phyloP scores from a whole-genome alignment of 1,140 invertebrate species.

The Delia radicum region DNA sequence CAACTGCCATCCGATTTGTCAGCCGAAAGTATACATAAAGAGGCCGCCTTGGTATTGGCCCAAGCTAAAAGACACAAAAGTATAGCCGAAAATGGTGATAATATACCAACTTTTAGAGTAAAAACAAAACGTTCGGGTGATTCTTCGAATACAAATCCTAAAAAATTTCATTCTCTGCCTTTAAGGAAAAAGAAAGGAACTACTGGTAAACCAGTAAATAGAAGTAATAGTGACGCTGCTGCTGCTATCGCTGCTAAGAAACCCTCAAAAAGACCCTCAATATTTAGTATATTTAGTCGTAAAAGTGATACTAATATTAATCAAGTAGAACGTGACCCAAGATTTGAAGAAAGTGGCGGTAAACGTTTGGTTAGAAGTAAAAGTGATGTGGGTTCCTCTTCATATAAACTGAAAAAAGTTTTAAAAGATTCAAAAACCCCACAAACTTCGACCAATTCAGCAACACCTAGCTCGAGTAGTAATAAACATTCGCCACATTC shows the following conservation, averaged over 20 bases:
- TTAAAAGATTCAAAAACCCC: slow-evolving; percentile 23
- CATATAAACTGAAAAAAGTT: slow-evolving; percentile 27
- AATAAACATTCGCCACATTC: slow-evolving; percentile 34
- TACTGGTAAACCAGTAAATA: slow-evolving; percentile 37
- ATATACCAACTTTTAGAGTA: slow-evolving; percentile 44
- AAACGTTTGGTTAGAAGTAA: slow-evolving; percentile 60
- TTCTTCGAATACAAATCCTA: slow-evolving; percentile 21
- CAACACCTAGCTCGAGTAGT: not conserved
- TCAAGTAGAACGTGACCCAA: slow-evolving; percentile 42
- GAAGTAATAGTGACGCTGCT: slow-evolving; percentile 60
- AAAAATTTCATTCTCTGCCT: slow-evolving; percentile 50
- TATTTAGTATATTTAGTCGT: slow-evolving; percentile 63
- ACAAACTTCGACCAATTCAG: not conserved
- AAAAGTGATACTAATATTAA: slow-evolving; percentile 49
- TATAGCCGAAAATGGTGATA: slow-evolving; percentile 50
- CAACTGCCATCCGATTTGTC: slow-evolving; percentile 51
- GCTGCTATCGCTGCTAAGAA: slow-evolving; percentile 59
- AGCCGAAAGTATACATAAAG: slow-evolving; percentile 49
- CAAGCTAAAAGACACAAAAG: slow-evolving; percentile 53
- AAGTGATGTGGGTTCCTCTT: slow-evolving; percentile 65
- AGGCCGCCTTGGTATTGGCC: slow-evolving; percentile 50
- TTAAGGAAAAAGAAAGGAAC: slow-evolving; percentile 43
- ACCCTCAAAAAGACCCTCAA: slow-evolving; percentile 54
- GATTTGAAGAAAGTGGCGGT: slow-evolving; percentile 46
- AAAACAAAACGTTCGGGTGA: slow-evolving; percentile 46